These are phyloP conservation scores for Tenthredo livida DNA, from an alignment of 2,888 invertebrate species.

Conservation along the genomic window DNA sequence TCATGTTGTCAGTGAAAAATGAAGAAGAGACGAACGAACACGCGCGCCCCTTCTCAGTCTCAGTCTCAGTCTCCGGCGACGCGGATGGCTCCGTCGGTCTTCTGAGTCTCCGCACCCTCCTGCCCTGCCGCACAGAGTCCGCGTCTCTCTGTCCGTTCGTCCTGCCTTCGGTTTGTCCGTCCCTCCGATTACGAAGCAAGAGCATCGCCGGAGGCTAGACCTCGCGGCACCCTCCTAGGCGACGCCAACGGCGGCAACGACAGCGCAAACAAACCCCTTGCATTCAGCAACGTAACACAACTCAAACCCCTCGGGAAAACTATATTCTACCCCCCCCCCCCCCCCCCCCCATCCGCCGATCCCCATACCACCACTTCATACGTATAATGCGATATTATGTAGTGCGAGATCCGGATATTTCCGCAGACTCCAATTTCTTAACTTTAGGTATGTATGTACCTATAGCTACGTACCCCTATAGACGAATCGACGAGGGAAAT, in stretches of 20 bases:
- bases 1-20: conserved; percentile 49
- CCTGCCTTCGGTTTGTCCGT: neutral
- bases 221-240: conserved; percentile 64
- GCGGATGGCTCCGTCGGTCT: conserved; percentile 38
- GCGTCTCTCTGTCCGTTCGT: conserved; percentile 12
- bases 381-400: conserved; percentile 38
- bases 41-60: conserved; percentile 6
- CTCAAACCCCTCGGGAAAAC: conserved; percentile 13
- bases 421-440: conserved; percentile 29
- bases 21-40: neutral
- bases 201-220: conserved; percentile 62
- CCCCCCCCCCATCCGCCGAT: neutral
- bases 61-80: conserved; percentile 13
- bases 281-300: conserved; percentile 48
- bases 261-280: conserved; percentile 46
- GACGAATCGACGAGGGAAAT: neutral
- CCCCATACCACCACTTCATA: neutral
- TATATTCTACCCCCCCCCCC: neutral
- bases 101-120: conserved; percentile 26
- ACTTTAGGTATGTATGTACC: too few relatives aligned
- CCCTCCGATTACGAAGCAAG: conserved; percentile 51
- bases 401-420: conserved; percentile 31
- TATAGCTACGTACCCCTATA: neutral
- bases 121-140: neutral
- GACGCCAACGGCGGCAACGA: conserved; percentile 51